Base-by-base conservation (phyloP, 2,888 invertebrate genomes). In the Scotopteryx bipunctaria region DNA sequence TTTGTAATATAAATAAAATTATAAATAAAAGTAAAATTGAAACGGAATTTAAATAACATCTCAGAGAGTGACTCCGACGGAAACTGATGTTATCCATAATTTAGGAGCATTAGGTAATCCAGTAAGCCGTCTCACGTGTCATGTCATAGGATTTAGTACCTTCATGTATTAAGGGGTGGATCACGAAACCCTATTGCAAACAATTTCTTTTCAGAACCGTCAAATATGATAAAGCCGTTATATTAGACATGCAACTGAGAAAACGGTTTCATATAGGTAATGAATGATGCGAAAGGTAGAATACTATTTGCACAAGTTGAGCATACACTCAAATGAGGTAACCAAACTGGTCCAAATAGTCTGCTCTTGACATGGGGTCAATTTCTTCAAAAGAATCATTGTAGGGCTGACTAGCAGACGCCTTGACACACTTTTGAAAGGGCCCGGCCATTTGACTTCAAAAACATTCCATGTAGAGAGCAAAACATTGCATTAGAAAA, bases 341-440 rank as follows among this genome's bases (percentile, higher is more conserved):
- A 51, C 13, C 32, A 57, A 59, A 59, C 59, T 57, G 58, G 53
- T 25, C 25, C 50, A 49, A 63, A 40, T 37, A 59, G 23, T 59
- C 60, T 38, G 63, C 40, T 61, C 66, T 71, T 69, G 68, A 65
- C 66, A 66, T 63, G 56, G 55, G 60, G 66, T 69, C 66, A 66
- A 65, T 61, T 58, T 58, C 52, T 50, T 49, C 27, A 64, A 64
- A 57, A 59, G 57, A 40, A 37, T 38, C 38, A 23, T 38, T 31
- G 49, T 33, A 16, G 37, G 23, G 19, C 29, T 37, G 21, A 15
- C 15, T 27, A 19, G 19, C 33, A 40, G 29, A 11, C 14, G 33
- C 62, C 64, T 62, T 66, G 65, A 61, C 65, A 58, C 44, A 53
- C 37, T 56, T 66, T 45, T 40, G 5, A 32, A 25, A 50, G 50